These are phyloP conservation scores for Poeciliopsis turrubarensis DNA, from an alignment of 2,113 vertebrate genomes.

Conservation along the genomic window DNA sequence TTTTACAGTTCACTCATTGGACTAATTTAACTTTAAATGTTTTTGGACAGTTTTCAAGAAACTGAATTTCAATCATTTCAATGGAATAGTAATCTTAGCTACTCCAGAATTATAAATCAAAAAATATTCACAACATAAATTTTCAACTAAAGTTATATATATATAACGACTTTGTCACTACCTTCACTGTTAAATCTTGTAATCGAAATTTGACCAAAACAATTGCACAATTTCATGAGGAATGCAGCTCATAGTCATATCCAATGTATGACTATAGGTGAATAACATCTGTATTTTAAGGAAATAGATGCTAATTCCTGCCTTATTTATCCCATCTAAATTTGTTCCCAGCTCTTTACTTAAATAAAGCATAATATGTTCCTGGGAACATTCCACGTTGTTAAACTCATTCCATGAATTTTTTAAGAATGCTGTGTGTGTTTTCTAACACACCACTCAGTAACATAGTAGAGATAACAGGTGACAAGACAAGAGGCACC, in stretches of 20 bases:
- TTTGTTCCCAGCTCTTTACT: conserved; percentile 44
- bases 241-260: neutral
- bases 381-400: conserved; percentile 40
- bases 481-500: conserved; percentile 73
- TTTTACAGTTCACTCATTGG: too few relatives aligned
- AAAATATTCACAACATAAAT: too few relatives aligned
- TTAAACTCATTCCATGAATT: conserved; percentile 44
- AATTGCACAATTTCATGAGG: neutral
- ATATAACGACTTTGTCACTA: too few relatives aligned
- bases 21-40: too few relatives aligned
- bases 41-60: too few relatives aligned
- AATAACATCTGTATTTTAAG: neutral
- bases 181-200: too few relatives aligned
- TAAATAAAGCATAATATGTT: conserved; percentile 49
- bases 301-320: neutral
- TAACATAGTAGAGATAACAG: conserved; percentile 72
- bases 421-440: conserved; percentile 61
- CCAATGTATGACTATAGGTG: neutral
- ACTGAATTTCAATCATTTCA: too few relatives aligned
- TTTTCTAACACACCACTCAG: conserved; percentile 56
- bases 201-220: too few relatives aligned
- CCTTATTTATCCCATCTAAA: conserved; percentile 30
- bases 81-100: too few relatives aligned
- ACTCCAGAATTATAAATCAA: too few relatives aligned
- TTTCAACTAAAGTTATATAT: too few relatives aligned